Evolutionary conservation across 1,140 invertebrate genomes (phyloP).

Genomic region (Triops cancriformis): DNA sequence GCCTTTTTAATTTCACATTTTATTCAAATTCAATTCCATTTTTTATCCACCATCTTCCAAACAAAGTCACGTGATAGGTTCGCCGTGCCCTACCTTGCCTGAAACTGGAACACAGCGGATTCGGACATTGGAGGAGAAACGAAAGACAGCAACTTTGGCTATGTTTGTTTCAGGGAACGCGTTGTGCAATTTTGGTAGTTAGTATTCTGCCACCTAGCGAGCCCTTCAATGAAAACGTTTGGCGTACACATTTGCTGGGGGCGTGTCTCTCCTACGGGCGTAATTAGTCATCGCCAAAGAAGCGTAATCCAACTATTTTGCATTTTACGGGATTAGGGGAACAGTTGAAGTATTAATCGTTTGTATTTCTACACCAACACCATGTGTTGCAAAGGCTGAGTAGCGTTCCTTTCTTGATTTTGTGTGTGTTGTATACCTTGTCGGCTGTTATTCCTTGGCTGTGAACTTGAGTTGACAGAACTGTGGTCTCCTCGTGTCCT

Average conservation of each 20-base stretch:
- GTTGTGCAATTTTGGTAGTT: too few species aligned
- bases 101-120: too few species aligned
- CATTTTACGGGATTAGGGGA: background rate
- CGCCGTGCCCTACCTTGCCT: too few species aligned
- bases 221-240: too few species aligned
- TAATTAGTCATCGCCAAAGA: background rate
- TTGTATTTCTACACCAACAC: background rate
- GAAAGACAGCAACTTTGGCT: too few species aligned
- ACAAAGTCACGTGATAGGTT: too few species aligned
- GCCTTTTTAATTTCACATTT: too few species aligned
- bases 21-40: too few species aligned
- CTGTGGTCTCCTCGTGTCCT: background rate
- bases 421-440: background rate
- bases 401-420: background rate
- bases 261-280: background rate
- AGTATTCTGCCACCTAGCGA: too few species aligned
- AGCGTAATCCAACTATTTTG: background rate
- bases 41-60: too few species aligned
- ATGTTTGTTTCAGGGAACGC: too few species aligned
- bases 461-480: background rate
- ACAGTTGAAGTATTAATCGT: background rate
- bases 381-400: background rate
- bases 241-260: background rate
- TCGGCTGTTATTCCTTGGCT: background rate
- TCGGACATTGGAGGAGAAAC: too few species aligned